Conservation (phyloP, 2,888 invertebrate genomes). For the Drosophila pegasa region DNA sequence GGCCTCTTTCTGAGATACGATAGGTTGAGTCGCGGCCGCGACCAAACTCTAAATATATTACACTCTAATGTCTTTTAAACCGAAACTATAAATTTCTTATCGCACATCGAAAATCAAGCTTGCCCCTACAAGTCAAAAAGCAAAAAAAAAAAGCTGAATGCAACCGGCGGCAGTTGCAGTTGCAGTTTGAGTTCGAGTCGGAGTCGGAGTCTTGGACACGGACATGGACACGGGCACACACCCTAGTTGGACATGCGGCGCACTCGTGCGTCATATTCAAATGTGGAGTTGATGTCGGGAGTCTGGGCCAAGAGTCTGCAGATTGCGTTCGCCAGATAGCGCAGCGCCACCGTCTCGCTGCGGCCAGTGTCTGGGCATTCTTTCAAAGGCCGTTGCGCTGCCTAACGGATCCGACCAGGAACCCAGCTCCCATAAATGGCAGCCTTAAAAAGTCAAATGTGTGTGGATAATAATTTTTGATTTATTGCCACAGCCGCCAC, state of each 20-base stretch:
- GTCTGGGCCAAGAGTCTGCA: conserved; percentile 54
- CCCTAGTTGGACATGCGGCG: conserved; percentile 72
- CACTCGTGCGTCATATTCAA: conserved; percentile 81
- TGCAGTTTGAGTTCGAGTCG: conserved; percentile 28
- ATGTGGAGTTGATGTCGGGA: conserved; percentile 63
- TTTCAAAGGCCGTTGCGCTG: conserved; percentile 73
- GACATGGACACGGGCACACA: conserved; percentile 59
- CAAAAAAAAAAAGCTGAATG: conserved; percentile 47
- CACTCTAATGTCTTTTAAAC: conserved; percentile 81
- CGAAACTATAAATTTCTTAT: conserved; percentile 79
- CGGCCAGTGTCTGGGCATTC: conserved; percentile 60
- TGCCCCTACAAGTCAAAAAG: conserved; percentile 68
- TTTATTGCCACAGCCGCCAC: conserved; percentile 68
- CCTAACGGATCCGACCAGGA: conserved; percentile 72
- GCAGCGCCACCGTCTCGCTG: conserved; percentile 74
- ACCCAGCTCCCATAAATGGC: conserved; percentile 69
- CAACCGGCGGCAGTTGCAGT: conserved; percentile 58
- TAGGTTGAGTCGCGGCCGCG: conserved; percentile 22
- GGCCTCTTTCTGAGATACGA: conserved; percentile 67
- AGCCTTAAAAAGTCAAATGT: conserved; percentile 79
- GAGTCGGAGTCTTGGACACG: conserved; percentile 31
- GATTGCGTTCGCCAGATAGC: conserved; percentile 76
- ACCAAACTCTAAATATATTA: conserved; percentile 75
- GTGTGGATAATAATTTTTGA: conserved; percentile 80
- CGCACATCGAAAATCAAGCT: conserved; percentile 78